phyloP scores from a whole-genome alignment of 2,888 invertebrate genomes.

The Drosophila antonietae region DNA sequence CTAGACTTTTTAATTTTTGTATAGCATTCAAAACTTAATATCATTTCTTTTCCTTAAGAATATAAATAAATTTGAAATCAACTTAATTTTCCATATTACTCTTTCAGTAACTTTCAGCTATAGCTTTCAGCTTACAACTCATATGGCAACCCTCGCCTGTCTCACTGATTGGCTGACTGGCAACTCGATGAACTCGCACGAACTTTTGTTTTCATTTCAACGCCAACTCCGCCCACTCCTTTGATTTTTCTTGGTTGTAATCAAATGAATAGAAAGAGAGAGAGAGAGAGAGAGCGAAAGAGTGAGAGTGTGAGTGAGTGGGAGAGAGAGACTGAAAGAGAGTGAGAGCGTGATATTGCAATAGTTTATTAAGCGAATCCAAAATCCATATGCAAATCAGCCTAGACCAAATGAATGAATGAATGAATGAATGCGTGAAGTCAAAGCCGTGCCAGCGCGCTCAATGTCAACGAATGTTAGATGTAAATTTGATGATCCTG shows the following conservation, averaged over 20 bases:
- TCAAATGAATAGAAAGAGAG: not conserved
- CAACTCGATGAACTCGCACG: slow-evolving; percentile 76
- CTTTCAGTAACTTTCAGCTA: not conserved
- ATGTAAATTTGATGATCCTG: slow-evolving; percentile 56
- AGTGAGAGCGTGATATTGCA: slow-evolving; percentile 24
- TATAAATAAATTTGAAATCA: not conserved
- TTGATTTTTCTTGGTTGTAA: not conserved
- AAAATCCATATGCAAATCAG: slow-evolving; percentile 42
- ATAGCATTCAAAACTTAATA: too few relatives aligned
- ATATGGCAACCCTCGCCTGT: slow-evolving; percentile 26
- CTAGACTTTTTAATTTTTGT: too few relatives aligned
- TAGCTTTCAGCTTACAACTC: not conserved
- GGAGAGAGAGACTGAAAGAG: not conserved
- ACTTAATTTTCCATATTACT: not conserved
- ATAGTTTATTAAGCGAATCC: slow-evolving; percentile 22
- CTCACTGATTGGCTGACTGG: slow-evolving; percentile 41
- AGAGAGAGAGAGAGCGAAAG: not conserved
- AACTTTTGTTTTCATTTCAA: slow-evolving; percentile 76
- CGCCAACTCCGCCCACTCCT: slow-evolving; percentile 30
- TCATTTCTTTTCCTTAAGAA: too few relatives aligned
- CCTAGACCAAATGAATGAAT: slow-evolving; percentile 47
- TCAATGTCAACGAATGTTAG: slow-evolving; percentile 73
- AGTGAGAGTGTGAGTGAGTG: slow-evolving; percentile 4
- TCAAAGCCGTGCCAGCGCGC: slow-evolving; percentile 57
- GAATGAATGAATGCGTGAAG: slow-evolving; percentile 49